phyloP scores from a whole-genome alignment of 2,113 vertebrate species.

The Albula glossodonta region DNA sequence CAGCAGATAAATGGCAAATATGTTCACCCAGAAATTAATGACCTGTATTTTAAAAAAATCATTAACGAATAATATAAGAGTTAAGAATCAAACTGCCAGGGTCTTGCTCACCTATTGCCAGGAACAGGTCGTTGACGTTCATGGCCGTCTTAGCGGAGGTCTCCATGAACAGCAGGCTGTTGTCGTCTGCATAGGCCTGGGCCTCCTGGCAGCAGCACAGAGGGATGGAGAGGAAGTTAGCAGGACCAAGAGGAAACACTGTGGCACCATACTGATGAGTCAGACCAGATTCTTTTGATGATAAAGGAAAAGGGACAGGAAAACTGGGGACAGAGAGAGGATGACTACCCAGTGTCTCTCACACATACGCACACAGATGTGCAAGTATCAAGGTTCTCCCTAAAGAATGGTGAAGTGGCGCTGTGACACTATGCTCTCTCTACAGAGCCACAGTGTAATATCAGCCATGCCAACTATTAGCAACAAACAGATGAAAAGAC shows the following conservation, averaged over 20 bases:
- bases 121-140: conserved; percentile 80
- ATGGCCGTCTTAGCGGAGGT: conserved; percentile 80
- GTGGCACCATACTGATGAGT: not conserved
- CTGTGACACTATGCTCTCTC: too few relatives aligned
- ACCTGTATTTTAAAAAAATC: not conserved
- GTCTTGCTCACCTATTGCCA: conserved; percentile 74
- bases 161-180: conserved; percentile 81
- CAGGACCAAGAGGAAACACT: not conserved
- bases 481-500: too few relatives aligned
- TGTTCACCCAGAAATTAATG: not conserved
- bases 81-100: not conserved
- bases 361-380: conserved; percentile 27
- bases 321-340: too few relatives aligned
- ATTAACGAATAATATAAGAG: not conserved
- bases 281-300: not conserved
- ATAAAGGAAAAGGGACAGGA: too few relatives aligned
- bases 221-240: not conserved
- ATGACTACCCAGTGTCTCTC: not conserved
- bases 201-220: conserved; percentile 63
- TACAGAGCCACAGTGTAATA: too few relatives aligned
- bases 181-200: conserved; percentile 79
- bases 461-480: too few relatives aligned
- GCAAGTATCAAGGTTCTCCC: too few relatives aligned
- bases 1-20: not conserved
- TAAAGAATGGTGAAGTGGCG: too few relatives aligned